These are phyloP conservation scores for Syngnathus typhle DNA, from an alignment of 2,113 vertebrate genomes.

Conservation along the genomic window DNA sequence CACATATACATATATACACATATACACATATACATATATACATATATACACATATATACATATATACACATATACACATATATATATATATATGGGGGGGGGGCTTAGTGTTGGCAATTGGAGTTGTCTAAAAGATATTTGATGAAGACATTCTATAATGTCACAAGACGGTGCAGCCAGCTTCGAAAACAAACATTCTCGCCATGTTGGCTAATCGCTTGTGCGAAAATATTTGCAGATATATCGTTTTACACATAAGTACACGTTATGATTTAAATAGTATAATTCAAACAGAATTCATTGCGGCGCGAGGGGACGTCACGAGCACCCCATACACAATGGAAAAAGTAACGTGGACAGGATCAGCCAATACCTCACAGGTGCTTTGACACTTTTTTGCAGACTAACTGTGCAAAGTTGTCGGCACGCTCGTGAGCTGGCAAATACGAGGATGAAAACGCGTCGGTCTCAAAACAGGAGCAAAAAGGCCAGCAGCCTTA, in stretches of 20 bases:
- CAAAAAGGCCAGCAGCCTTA: slow-evolving; percentile 22
- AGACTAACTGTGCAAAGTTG: neutral
- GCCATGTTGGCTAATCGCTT: neutral
- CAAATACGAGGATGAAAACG: slow-evolving; percentile 4
- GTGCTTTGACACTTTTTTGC: neutral
- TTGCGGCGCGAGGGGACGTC: too few species aligned
- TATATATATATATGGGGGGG: too few species aligned
- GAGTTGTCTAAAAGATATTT: neutral
- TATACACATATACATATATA: too few species aligned
- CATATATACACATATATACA: too few species aligned
- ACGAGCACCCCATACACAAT: neutral
- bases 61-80: too few species aligned
- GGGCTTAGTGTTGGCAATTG: neutral
- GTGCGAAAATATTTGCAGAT: too few species aligned
- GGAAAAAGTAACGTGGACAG: neutral
- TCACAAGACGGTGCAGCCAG: neutral
- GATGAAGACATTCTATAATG: neutral
- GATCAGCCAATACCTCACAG: neutral
- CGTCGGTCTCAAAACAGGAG: slow-evolving; percentile 8
- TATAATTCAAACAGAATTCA: too few species aligned
- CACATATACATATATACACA: too few species aligned
- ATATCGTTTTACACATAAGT: too few species aligned
- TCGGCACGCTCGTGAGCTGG: slow-evolving; percentile 2
- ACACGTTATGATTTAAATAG: too few species aligned
- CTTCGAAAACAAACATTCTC: neutral